Percentiles rank a stretch among this genome's conserved stretches.
Evolutionary conservation across 64 coral and sea anemone species (phyloP).

Genomic region (Cladopsammia gracilis): DNA sequence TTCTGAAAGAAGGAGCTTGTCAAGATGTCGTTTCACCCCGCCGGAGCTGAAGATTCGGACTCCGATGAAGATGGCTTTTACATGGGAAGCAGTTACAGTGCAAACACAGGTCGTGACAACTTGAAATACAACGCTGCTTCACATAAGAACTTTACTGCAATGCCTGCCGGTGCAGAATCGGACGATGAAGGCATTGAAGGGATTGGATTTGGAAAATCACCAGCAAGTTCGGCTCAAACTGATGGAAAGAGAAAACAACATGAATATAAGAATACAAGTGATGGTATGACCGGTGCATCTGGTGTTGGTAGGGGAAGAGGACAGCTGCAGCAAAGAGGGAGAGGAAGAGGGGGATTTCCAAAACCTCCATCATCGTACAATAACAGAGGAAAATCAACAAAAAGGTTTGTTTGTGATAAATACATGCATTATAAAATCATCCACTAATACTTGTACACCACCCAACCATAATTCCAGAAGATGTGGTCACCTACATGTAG

Average conservation of each 20-base stretch:
- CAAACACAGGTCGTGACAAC: neutral
- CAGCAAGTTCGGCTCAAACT: neutral
- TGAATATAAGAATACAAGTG: neutral
- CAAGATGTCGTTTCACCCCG: slow-evolving; percentile 38
- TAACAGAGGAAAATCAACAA: slow-evolving; percentile 8
- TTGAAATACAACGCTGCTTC: neutral
- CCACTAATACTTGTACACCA: too few relatives aligned
- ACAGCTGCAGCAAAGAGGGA: slow-evolving; percentile 2
- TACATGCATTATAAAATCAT: too few relatives aligned
- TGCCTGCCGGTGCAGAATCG: slow-evolving; percentile 20
- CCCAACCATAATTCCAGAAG: too few relatives aligned
- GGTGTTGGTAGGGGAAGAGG: slow-evolving; percentile 53
- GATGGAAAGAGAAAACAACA: neutral
- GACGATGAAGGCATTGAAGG: neutral
- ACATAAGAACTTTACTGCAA: neutral
- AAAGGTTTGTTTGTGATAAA: neutral
- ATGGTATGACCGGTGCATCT: neutral
- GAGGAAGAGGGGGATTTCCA: slow-evolving; percentile 64
- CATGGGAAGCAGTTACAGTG: slow-evolving; percentile 7
- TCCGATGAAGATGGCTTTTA: slow-evolving; percentile 73
- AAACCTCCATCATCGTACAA: neutral
- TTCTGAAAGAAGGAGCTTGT: neutral
- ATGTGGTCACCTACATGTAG: too few relatives aligned
- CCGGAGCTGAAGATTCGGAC: slow-evolving; percentile 59
- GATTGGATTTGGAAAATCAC: neutral